phyloP scores from a whole-genome alignment of 2,113 vertebrate species.

The Calypte anna region DNA sequence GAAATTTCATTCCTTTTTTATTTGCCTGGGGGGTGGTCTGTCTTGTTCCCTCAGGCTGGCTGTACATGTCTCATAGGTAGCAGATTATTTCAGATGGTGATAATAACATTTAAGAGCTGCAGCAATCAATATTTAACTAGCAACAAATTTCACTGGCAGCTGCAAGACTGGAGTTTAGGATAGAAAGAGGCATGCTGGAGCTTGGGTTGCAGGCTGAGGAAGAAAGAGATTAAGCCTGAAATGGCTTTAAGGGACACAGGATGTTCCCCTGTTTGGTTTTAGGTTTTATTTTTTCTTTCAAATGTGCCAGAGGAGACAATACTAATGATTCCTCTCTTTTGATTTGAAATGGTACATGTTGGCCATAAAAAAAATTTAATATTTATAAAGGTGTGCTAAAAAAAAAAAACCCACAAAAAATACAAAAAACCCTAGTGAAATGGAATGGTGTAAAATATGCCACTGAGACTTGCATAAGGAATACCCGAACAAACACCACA shows the following conservation, averaged over 20 bases:
- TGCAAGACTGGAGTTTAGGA: not conserved
- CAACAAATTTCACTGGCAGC: not conserved
- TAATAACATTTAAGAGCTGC: conserved; percentile 32
- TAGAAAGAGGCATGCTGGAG: not conserved
- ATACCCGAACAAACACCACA: too few relatives aligned
- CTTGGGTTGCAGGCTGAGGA: not conserved
- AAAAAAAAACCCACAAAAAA: not conserved
- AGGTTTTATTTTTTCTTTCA: not conserved
- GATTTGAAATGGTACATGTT: not conserved
- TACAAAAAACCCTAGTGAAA: not conserved
- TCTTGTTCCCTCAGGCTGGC: not conserved
- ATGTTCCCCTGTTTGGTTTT: not conserved
- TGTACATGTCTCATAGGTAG: not conserved
- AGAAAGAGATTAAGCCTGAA: not conserved
- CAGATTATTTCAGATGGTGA: conserved; percentile 11
- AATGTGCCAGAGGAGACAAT: not conserved
- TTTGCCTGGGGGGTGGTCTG: not conserved
- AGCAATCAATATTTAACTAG: conserved; percentile 23
- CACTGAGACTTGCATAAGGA: not conserved
- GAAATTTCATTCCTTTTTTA: not conserved
- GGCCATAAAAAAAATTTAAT: not conserved
- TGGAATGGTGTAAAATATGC: not conserved
- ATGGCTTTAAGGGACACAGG: not conserved
- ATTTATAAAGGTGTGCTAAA: not conserved
- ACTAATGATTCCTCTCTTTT: not conserved